phyloP scores from a whole-genome alignment of 2,797 vertebrate species.

The Malacoraja senta region DNA sequence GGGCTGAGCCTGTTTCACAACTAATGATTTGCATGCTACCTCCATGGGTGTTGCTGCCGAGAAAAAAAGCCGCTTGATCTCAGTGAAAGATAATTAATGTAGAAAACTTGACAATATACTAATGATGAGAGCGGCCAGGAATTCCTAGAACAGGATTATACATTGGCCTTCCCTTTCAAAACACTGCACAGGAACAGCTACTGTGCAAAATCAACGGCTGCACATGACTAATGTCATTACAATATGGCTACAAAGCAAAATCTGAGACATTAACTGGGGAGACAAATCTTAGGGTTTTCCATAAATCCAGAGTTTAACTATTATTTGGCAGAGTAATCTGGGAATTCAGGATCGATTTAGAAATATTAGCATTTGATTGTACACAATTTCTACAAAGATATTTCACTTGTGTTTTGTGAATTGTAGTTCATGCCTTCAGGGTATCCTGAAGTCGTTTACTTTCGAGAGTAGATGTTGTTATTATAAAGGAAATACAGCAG shows the following conservation, averaged over 20 bases:
- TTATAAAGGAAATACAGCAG: not conserved
- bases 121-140: not conserved
- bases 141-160: not conserved
- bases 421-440: not conserved
- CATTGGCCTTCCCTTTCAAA: no score
- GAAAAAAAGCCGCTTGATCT: not conserved
- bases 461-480: not conserved
- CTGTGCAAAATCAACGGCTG: not conserved
- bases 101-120: not conserved
- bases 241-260: not conserved
- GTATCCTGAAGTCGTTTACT: not conserved
- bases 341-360: not conserved
- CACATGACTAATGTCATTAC: not conserved
- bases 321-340: not conserved
- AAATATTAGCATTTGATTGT: not conserved
- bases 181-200: no score
- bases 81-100: not conserved
- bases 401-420: not conserved
- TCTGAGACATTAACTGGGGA: not conserved
- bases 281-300: not conserved
- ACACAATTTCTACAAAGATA: not conserved
- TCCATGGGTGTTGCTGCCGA: not conserved
- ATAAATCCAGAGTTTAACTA: not conserved
- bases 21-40: not conserved
- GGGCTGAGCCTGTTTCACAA: not conserved